Base-by-base conservation (phyloP, 2,797 vertebrate genomes). In the Anas flavirostris region DNA sequence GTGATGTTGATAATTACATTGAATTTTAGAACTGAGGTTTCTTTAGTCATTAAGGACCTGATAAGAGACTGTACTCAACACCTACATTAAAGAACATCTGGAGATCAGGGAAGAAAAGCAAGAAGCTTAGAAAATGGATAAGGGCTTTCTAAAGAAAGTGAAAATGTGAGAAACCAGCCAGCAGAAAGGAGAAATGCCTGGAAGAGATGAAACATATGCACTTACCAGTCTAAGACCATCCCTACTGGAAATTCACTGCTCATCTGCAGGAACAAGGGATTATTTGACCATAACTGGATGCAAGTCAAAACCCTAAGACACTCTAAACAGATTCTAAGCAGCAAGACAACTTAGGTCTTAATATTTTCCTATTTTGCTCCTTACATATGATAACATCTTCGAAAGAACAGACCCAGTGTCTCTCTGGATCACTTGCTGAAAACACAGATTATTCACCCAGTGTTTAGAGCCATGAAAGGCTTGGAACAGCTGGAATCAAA, bases 211-310 rank as follows among this genome's bases (percentile, higher is more conserved):
- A 94, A 68, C 11, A 41, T 67, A 43, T 68, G 55, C 67, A 77
- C 91, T 97, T 78, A 82, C 58, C 83, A 72, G 44, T 87, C 67
- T 62, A 85, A 81, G 86, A 63, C 66, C 16, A 33, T 62, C 33
- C 53, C 73, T 79, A 31, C 90, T 98, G 97, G 97, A 97, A 97
- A 97, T 96, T 97, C 95, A 97, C 97, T 91, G 95, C 88, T 96
- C 59, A 68, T 63, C 72, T 93, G 44, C 77, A 91, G 94, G 94
- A 97, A 97, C 96, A 97, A 97, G 78, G 77, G 58, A 43, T 95
- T 96, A 76, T 84, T 97, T 97, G 94, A 97, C 91, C 86, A 88
- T 63, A 77, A 88, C 90, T 97, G 97, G 96, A 90, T 8, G 85
- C 82, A 88, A 88, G 94, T 79, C 94, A 97, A 97, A 84, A 75